Conservation (phyloP, 92 coral and sea anemone species). For the Phenganax marumi region DNA sequence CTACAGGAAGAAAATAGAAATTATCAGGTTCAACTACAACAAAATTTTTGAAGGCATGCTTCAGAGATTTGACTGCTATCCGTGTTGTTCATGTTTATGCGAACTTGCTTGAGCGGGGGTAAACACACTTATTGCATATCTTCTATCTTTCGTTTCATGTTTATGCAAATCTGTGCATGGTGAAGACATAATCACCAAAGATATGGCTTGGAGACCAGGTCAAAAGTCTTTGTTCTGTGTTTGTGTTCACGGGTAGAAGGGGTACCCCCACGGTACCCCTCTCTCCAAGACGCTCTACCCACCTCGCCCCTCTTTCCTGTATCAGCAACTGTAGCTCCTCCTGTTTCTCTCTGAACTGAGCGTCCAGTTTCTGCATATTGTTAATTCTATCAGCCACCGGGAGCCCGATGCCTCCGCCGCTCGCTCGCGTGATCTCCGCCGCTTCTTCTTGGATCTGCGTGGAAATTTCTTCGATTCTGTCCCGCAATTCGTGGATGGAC, state of each 20-base stretch:
- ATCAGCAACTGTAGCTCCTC: conserved; percentile 30
- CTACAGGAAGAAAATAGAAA: not conserved
- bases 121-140: no score
- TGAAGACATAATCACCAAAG: not conserved
- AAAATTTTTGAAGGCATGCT: not conserved
- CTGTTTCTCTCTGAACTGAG: conserved; percentile 42
- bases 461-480: conserved; percentile 84
- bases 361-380: conserved; percentile 35
- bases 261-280: not conserved
- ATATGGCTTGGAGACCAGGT: not conserved
- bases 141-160: not conserved
- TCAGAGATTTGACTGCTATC: not conserved
- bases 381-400: conserved; percentile 31
- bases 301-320: conserved; percentile 41
- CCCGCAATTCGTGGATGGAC: conserved; percentile 95
- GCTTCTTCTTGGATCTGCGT: conserved; percentile 80
- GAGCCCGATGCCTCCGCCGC: conserved; percentile 17
- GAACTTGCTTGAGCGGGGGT: no score
- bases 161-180: not conserved
- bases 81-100: not conserved
- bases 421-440: conserved; percentile 41
- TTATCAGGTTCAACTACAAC: not conserved
- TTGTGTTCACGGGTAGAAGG: no score
- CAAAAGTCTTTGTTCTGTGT: no score
- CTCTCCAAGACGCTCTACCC: not conserved